Conservation (phyloP, 2,888 invertebrate genomes). For the Globia sparganii region DNA sequence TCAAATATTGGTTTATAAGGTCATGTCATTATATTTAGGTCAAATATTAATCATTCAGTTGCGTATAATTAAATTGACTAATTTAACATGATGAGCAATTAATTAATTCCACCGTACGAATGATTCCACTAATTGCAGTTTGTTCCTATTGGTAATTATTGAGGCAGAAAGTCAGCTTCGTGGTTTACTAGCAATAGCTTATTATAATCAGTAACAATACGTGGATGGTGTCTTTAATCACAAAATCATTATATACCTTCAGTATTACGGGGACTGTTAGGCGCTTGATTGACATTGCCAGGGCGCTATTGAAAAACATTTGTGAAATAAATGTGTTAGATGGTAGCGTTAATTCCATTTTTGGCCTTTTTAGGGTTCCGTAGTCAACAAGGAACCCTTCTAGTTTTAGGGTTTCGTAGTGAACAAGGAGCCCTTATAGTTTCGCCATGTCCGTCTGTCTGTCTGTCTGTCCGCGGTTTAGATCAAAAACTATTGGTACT, state of each 20-base stretch:
- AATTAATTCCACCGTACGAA: not conserved
- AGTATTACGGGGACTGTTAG: not conserved
- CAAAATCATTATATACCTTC: not conserved
- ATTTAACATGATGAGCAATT: not conserved
- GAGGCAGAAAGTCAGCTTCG: not conserved
- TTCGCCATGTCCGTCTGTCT: too few species aligned
- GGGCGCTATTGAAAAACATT: not conserved
- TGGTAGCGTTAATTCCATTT: not conserved
- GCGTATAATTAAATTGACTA: not conserved
- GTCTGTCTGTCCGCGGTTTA: too few species aligned
- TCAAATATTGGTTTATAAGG: not conserved
- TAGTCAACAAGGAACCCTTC: too few species aligned
- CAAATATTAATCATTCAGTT: not conserved
- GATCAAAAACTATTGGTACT: too few species aligned
- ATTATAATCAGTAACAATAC: not conserved
- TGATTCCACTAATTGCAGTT: constrained; percentile 13
- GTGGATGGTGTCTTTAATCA: not conserved
- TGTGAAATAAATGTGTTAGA: not conserved
- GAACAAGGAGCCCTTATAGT: too few species aligned
- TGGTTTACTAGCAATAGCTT: not conserved
- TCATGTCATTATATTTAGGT: not conserved
- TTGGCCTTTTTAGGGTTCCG: not conserved
- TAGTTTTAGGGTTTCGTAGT: too few species aligned
- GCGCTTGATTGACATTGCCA: not conserved
- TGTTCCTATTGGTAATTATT: not conserved